phyloP scores from a whole-genome alignment of 2,797 vertebrate species.

The Macroramphosus scolopax region DNA sequence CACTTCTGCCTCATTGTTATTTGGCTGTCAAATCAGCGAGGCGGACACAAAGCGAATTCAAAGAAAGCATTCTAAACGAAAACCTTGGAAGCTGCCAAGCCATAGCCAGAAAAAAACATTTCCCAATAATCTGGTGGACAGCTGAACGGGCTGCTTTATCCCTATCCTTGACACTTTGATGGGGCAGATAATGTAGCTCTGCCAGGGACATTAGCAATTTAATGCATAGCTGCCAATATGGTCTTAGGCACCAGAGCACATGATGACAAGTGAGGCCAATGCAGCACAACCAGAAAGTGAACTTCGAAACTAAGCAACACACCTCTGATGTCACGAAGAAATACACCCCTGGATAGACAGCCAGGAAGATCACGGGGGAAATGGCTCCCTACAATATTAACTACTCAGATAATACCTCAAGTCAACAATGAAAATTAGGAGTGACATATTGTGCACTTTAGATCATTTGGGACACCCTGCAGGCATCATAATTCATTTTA shows the following conservation, averaged over 20 bases:
- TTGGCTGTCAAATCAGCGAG: conserved; percentile 50
- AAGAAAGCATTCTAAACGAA: conserved; percentile 49
- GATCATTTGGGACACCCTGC: conserved; percentile 15
- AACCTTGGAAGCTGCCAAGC: conserved; percentile 32
- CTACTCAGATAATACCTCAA: conserved; percentile 26
- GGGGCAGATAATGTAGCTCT: conserved; percentile 56
- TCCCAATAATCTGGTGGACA: conserved; percentile 56
- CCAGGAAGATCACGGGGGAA: neutral
- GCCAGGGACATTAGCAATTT: conserved; percentile 62
- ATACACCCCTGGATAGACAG: conserved; percentile 12
- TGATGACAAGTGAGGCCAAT: conserved; percentile 24
- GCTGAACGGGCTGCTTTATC: conserved; percentile 48
- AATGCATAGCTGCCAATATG: conserved; percentile 60
- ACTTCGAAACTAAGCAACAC: conserved; percentile 7
- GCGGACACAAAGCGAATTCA: conserved; percentile 49
- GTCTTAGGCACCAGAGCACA: conserved; percentile 43
- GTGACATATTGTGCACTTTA: conserved; percentile 33
- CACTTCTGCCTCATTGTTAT: conserved; percentile 45
- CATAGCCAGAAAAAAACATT: conserved; percentile 50
- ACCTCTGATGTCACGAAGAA: neutral
- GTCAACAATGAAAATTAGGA: conserved; percentile 29
- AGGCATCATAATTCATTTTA: conserved; percentile 46
- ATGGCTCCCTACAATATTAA: conserved; percentile 1
- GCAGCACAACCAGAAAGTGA: conserved; percentile 20
- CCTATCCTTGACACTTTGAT: conserved; percentile 60